These are phyloP conservation scores for Clarias macrocephalus DNA, from an alignment of 2,113 vertebrate genomes.

Conservation along the genomic window DNA sequence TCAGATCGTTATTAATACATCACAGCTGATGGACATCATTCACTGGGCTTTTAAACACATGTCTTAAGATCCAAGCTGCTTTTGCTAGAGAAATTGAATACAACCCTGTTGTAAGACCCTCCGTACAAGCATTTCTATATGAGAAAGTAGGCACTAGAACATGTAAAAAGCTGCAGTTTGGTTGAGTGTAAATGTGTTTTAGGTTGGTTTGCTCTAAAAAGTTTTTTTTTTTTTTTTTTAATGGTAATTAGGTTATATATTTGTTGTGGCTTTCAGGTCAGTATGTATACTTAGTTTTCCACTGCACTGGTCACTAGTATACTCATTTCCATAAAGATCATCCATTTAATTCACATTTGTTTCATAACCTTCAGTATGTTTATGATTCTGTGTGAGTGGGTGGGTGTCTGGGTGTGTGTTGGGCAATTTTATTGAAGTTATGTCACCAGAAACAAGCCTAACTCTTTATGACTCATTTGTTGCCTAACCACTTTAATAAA, in stretches of 20 bases:
- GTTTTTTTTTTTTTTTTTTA: neutral
- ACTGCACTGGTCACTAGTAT: constrained; percentile 37
- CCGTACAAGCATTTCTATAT: neutral
- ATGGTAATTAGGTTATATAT: constrained; percentile 64
- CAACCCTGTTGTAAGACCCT: neutral
- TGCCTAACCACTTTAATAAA: constrained; percentile 8
- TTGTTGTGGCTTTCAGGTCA: constrained; percentile 60
- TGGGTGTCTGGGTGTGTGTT: constrained; percentile 20
- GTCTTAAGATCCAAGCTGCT: neutral
- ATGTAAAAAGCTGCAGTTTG: neutral
- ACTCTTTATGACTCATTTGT: constrained; percentile 36
- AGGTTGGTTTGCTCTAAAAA: neutral
- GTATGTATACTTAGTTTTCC: constrained; percentile 36
- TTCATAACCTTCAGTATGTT: neutral
- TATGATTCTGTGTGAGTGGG: constrained; percentile 7
- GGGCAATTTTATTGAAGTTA: neutral
- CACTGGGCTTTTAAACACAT: constrained; percentile 16
- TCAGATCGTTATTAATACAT: constrained; percentile 57
- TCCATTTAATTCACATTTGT: neutral
- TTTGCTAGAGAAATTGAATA: neutral
- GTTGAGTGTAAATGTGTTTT: neutral
- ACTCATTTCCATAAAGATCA: constrained; percentile 55
- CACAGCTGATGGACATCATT: constrained; percentile 61
- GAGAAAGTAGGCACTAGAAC: neutral
- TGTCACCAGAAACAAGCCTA: neutral